Evolutionary conservation across 2,797 vertebrate genomes (phyloP).

Genomic region (Typhlichthys eigenmanni): DNA sequence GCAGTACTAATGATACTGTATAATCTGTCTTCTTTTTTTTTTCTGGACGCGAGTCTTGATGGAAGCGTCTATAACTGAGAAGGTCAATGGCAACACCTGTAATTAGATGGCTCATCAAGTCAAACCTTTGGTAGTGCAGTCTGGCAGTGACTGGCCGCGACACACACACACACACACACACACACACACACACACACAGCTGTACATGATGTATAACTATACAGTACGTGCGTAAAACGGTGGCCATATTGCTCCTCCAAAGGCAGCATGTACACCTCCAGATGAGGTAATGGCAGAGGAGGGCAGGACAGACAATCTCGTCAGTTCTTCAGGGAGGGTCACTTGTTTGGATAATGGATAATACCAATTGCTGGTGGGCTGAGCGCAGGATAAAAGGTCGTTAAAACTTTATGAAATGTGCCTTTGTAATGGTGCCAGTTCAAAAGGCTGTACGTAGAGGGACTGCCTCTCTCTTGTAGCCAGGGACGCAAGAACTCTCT

Average conservation of each 20-base stretch:
- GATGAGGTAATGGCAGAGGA: conserved; percentile 8
- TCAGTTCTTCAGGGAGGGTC: conserved; percentile 33
- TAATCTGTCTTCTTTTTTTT: background rate
- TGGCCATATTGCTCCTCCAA: conserved; percentile 7
- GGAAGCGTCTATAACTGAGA: conserved; percentile 3
- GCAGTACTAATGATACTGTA: too few relatives aligned
- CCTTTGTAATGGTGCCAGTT: conserved; percentile 57
- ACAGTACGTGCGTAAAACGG: too few relatives aligned
- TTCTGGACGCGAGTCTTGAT: conserved; percentile 11
- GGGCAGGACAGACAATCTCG: conserved; percentile 5
- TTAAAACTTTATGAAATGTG: conserved; percentile 67
- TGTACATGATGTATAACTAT: background rate
- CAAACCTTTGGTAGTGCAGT: background rate
- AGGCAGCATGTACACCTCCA: conserved; percentile 12
- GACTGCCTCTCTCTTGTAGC: conserved; percentile 51
- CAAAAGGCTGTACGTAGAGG: conserved; percentile 49
- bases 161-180: background rate
- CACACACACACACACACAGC: background rate
- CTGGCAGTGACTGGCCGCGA: background rate
- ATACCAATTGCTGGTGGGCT: conserved; percentile 36
- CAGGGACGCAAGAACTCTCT: conserved; percentile 49
- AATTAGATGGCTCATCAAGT: conserved; percentile 7
- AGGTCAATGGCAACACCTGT: conserved; percentile 7
- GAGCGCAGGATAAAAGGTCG: conserved; percentile 51
- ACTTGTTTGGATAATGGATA: conserved; percentile 65